phyloP scores from a whole-genome alignment of 2,113 vertebrate species.

The Carlito syrichta region DNA sequence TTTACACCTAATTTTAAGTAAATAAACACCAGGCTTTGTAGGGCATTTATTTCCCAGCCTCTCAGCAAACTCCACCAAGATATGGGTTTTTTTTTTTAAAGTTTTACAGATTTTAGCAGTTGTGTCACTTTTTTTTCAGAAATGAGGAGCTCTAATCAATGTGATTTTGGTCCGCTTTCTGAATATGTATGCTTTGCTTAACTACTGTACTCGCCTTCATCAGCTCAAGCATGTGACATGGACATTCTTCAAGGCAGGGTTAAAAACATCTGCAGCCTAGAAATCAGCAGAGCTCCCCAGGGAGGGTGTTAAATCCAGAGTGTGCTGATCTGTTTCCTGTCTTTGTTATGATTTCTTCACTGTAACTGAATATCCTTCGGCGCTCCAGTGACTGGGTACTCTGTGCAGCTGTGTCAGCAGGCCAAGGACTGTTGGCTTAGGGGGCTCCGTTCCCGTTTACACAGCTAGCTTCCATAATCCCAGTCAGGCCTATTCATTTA shows the following conservation, averaged over 20 bases:
- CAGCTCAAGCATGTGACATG: constrained; percentile 46
- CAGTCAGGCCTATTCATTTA: constrained; percentile 39
- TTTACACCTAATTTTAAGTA: not conserved
- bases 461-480: constrained; percentile 46
- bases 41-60: not conserved
- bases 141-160: not conserved
- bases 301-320: constrained; percentile 84
- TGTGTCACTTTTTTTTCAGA: constrained; percentile 24
- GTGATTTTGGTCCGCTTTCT: constrained; percentile 30
- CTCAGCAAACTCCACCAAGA: not conserved
- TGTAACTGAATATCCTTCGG: constrained; percentile 84
- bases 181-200: constrained; percentile 13
- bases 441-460: not conserved
- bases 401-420: constrained; percentile 91
- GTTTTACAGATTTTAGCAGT: rapidly evolving
- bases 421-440: constrained; percentile 72
- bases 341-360: constrained; percentile 94
- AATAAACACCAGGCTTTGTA: not conserved
- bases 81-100: not conserved
- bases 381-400: constrained; percentile 73
- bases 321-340: constrained; percentile 93
- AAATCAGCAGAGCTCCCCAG: constrained; percentile 76
- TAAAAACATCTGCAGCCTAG: constrained; percentile 85
- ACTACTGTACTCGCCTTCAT: not conserved
- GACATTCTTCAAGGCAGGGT: constrained; percentile 73